Evolutionary conservation across 2,888 invertebrate genomes (phyloP).

Genomic region (Liopterus haemorrhoidalis): DNA sequence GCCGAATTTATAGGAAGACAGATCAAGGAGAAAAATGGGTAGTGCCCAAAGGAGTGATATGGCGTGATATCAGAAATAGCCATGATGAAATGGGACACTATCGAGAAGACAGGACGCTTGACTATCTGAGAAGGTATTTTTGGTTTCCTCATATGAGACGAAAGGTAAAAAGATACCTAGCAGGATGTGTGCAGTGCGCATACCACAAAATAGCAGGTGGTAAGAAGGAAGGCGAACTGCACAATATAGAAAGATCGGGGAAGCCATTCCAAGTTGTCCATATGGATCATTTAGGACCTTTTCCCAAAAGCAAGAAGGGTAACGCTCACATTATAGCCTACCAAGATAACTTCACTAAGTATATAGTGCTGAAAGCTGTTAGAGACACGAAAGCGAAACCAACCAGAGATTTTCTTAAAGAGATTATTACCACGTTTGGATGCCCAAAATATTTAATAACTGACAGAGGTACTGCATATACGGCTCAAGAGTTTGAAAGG

Average conservation of each 20-base stretch:
- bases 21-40: background rate
- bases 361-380: slow-evolving; percentile 36
- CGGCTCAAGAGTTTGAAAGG: too few species aligned
- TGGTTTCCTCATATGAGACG: slow-evolving; percentile 13
- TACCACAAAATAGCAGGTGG: slow-evolving; percentile 27
- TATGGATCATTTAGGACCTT: slow-evolving; percentile 32
- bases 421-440: slow-evolving; percentile 32
- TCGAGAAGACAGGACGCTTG: too few species aligned
- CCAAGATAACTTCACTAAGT: slow-evolving; percentile 38
- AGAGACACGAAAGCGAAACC: slow-evolving; percentile 32
- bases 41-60: background rate
- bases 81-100: too few species aligned
- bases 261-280: slow-evolving; percentile 29
- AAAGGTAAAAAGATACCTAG: slow-evolving; percentile 7
- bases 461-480: slow-evolving; percentile 38
- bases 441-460: slow-evolving; percentile 34
- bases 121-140: slow-evolving; percentile 32
- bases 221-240: slow-evolving; percentile 27
- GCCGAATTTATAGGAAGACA: background rate
- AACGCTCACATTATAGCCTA: slow-evolving; percentile 34
- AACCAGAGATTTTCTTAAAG: slow-evolving; percentile 31
- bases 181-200: slow-evolving; percentile 26
- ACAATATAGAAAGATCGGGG: slow-evolving; percentile 29
- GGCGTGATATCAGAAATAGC: slow-evolving; percentile 6
- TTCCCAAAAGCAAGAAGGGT: slow-evolving; percentile 26